Percentiles rank a stretch among this genome's conserved stretches.
Evolutionary conservation across 2,888 invertebrate genomes (phyloP).

Genomic region (Noctua pronuba): DNA sequence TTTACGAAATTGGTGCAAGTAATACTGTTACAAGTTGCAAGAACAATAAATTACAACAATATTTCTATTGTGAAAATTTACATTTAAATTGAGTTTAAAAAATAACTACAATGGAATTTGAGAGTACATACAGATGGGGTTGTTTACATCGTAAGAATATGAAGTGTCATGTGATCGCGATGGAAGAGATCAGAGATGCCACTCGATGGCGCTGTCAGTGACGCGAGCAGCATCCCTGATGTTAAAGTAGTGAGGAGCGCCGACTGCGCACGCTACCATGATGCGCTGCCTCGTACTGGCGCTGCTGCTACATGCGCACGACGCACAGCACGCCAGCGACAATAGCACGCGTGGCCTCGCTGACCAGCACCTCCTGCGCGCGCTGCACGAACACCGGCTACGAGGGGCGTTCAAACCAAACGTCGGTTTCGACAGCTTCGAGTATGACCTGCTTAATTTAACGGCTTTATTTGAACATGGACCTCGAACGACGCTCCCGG

Average conservation of each 20-base stretch:
- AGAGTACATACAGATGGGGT: background rate
- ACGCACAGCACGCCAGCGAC: background rate
- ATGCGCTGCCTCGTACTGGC: conserved; percentile 33
- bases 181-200: background rate
- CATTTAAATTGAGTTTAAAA: background rate
- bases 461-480: conserved; percentile 23
- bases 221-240: background rate
- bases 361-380: conserved; percentile 11
- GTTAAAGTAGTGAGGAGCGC: conserved; percentile 25
- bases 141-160: background rate
- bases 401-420: background rate
- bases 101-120: background rate
- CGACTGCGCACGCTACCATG: conserved; percentile 31
- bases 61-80: background rate
- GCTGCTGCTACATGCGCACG: conserved; percentile 40
- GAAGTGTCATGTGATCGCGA: conserved; percentile 18
- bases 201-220: background rate
- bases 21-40: background rate
- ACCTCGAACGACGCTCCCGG: background rate
- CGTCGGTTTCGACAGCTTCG: conserved; percentile 28
- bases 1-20: background rate
- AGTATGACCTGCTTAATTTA: conserved; percentile 46
- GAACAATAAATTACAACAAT: background rate
- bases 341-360: conserved; percentile 27
- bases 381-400: conserved; percentile 12